Evolutionary conservation across 2,888 invertebrate species (phyloP), one percentile per base, ranked within the genome.

Genomic region (Endotricha flammealis): DNA sequence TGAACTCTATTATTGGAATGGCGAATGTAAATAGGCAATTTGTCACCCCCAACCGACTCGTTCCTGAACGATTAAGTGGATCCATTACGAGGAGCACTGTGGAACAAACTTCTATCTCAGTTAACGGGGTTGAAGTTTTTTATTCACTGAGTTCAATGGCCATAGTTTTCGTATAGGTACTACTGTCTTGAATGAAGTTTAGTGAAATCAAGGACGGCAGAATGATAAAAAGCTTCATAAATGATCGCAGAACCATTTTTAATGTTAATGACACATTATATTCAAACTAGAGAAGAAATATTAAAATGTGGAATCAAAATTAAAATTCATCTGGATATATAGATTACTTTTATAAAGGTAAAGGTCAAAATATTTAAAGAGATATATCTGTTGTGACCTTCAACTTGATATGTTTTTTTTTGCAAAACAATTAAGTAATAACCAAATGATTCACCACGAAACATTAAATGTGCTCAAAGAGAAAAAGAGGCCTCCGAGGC

Each of bases 11-110:
- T 66, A 68, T 59, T 45, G 42, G 39, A 51, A 46, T 48, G 46
- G 41, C 27, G 54, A 55, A 67, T 65, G 64, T 66, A 73, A 70
- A 70, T 70, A 67, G 61, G 52, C 58, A 55, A 71, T 74, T 73
- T 74, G 65, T 74, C 69, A 65, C 57, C 55, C 50, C 52, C 61
- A 57, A 58, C 48, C 52, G 50, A 42, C 46, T 55, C 44, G 44
- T 47, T 32, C 29, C 20, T 49, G 50, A 23, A 45, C 62, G 51
- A 69, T 65, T 65, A 66, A 70, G 53, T 56, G 55, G 47, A 32
- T 35, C 57, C 60, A 59, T 68, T 67, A 58, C 44, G 46, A 44
- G 51, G 39, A 42, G 35, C 44, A 42, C 36, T 44, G 36, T 47
- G 38, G 39, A 50, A 47, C 49, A 51, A 51, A 57, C 39, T 58